Evolutionary conservation across 2,888 invertebrate genomes (phyloP).

Genomic region (Philereme vetulata): DNA sequence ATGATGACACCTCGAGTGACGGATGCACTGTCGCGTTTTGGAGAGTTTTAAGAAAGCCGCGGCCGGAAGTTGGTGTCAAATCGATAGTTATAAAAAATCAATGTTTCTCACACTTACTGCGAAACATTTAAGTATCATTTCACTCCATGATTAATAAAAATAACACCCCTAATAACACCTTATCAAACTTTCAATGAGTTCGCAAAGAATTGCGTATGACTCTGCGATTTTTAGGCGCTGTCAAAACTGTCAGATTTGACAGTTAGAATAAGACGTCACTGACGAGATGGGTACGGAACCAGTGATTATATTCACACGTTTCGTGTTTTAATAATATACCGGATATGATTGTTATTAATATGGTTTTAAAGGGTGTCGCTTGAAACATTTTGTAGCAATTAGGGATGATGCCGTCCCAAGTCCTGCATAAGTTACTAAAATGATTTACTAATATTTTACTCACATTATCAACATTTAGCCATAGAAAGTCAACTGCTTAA

Average conservation of each 20-base stretch:
- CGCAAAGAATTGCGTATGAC: conserved; percentile 68
- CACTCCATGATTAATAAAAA: conserved; percentile 57
- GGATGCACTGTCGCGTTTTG: too few relatives aligned
- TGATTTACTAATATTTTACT: too few relatives aligned
- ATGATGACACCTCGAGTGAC: too few relatives aligned
- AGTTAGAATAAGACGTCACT: conserved; percentile 67
- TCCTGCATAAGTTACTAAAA: not conserved
- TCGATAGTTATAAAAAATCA: not conserved
- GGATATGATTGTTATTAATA: conserved; percentile 43
- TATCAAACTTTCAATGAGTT: conserved; percentile 65
- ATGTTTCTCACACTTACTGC: conserved; percentile 21
- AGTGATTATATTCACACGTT: conserved; percentile 73
- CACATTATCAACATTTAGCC: too few relatives aligned
- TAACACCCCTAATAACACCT: conserved; percentile 70
- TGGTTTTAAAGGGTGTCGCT: conserved; percentile 20
- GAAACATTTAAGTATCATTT: conserved; percentile 33
- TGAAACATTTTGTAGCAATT: not conserved
- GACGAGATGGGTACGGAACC: conserved; percentile 61
- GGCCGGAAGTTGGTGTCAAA: too few relatives aligned
- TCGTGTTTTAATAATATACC: conserved; percentile 71
- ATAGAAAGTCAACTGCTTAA: too few relatives aligned
- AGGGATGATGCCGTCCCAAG: not conserved
- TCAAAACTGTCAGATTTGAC: conserved; percentile 70
- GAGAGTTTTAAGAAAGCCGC: too few relatives aligned
- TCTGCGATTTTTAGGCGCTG: conserved; percentile 54